These are phyloP conservation scores for Thereva unica DNA, from an alignment of 2,888 invertebrate species.

Conservation along the genomic window DNA sequence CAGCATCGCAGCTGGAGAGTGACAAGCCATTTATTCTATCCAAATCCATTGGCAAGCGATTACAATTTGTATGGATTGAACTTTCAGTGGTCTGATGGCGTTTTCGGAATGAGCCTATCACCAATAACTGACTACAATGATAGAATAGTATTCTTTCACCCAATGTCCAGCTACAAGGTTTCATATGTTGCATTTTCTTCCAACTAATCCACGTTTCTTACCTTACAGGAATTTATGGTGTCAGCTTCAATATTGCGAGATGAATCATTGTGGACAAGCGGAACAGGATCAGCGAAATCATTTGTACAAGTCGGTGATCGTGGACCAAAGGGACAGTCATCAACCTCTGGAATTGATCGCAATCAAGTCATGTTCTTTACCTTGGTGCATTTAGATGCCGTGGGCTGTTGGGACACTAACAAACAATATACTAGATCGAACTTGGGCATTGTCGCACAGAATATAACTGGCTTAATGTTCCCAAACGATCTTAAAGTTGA, in stretches of 20 bases:
- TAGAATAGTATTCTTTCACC: slow-evolving; percentile 74
- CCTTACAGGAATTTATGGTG: slow-evolving; percentile 69
- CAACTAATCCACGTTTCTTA: slow-evolving; percentile 1
- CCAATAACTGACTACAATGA: slow-evolving; percentile 61
- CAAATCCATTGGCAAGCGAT: slow-evolving; percentile 63
- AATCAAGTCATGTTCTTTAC: slow-evolving; percentile 77
- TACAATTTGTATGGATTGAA: slow-evolving; percentile 75
- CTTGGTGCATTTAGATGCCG: slow-evolving; percentile 72
- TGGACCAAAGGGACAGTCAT: slow-evolving; percentile 69
- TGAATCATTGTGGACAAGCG: slow-evolving; percentile 60
- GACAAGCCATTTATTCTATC: slow-evolving; percentile 54
- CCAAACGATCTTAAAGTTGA: slow-evolving; percentile 83
- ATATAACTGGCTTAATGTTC: slow-evolving; percentile 69
- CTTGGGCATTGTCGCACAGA: slow-evolving; percentile 66
- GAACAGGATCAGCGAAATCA: slow-evolving; percentile 49
- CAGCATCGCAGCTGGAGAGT: slow-evolving; percentile 55
- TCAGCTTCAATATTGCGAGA: slow-evolving; percentile 68
- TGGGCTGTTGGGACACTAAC: slow-evolving; percentile 80
- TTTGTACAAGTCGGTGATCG: slow-evolving; percentile 59
- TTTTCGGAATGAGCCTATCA: slow-evolving; percentile 75
- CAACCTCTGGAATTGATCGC: slow-evolving; percentile 72
- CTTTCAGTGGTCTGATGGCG: slow-evolving; percentile 82
- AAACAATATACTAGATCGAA: slow-evolving; percentile 69
- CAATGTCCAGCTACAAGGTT: slow-evolving; percentile 75
- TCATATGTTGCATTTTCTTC: background rate